Base-by-base conservation (phyloP, 2,888 invertebrate genomes). In the Sthenelais limicola region DNA sequence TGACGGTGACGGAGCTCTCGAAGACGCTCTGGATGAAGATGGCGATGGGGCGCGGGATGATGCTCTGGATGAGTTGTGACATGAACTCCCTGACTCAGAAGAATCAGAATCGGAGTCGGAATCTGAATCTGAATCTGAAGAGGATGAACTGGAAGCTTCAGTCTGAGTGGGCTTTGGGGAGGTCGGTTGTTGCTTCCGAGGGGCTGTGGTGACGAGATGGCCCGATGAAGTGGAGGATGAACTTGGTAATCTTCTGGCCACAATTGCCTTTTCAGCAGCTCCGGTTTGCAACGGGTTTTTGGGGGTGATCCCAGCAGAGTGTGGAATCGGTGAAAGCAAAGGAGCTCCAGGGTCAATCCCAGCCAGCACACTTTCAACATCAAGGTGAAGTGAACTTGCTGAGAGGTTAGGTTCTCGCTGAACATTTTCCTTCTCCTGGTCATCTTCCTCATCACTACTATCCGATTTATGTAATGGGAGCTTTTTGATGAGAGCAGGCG, bases 181-280 rank as follows among this genome's bases (percentile, higher is more conserved):
- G 9, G 62, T n/a, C 24, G 51, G 62, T 43, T 62, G 62, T 43
- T 62, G 35, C 38, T 62, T 62, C 7, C 62, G 62, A n/a, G 62
- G 62, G 3, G 62, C 62, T 18, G 35, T 26, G 4, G 35, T 35
- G 38, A 62, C 62, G 2, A 26, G 35, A 18, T 35, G 38, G 2
- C 21, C 35, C 3, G 35, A 15, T 32, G 56, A 32, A 1, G 56
- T 33, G 3, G 56, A 33, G 32, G 52, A 28, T 32, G 62, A 62
- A 1, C 38, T 38, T 21, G 62, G 35, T 24, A 43, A 62, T 24
- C 35, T 24, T n/a, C 56, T 32, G 5, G 56, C 26, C 35, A 38
- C 15, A 9, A 43, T 38, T 15, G 62, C 35, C 38, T 62, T 62
- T 2, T 43, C 1, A 24, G 62, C 35, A 1, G 62, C 62, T 4